These are phyloP conservation scores for Echeneis naucrates DNA, from an alignment of 2,797 vertebrate genomes.

Conservation along the genomic window DNA sequence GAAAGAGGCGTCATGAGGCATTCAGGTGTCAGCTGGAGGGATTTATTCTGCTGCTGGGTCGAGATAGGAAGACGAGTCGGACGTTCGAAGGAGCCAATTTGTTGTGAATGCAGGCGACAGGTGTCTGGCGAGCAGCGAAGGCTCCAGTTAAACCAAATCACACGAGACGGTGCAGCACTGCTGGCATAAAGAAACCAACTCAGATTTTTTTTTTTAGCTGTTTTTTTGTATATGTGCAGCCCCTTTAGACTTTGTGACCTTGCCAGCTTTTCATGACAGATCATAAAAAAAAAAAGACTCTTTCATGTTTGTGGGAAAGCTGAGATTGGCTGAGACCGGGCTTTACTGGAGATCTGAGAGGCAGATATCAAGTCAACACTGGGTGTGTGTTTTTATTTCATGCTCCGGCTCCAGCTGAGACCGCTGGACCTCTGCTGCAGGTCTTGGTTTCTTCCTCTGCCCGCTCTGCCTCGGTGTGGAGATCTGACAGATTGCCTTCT, in stretches of 20 bases:
- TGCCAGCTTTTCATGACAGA: slow-evolving; percentile 66
- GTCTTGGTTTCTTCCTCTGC: slow-evolving; percentile 8
- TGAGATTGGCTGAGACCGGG: slow-evolving; percentile 73
- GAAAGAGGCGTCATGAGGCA: slow-evolving; percentile 36
- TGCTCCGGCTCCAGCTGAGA: slow-evolving; percentile 44
- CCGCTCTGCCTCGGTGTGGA: slow-evolving; percentile 1
- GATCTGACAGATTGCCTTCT: slow-evolving; percentile 3
- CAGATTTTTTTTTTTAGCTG: slow-evolving; percentile 26
- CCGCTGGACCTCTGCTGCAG: slow-evolving; percentile 37
- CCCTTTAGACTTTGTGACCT: slow-evolving; percentile 29
- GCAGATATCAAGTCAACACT: slow-evolving; percentile 74
- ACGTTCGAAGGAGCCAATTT: slow-evolving; percentile 38
- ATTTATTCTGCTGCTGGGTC: slow-evolving; percentile 23
- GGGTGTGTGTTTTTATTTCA: slow-evolving; percentile 28
- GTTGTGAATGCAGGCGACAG: slow-evolving; percentile 72
- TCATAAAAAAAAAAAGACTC: slow-evolving; percentile 53
- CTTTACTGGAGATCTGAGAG: slow-evolving; percentile 78
- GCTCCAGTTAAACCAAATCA: slow-evolving; percentile 27
- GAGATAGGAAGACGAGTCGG: slow-evolving; percentile 57
- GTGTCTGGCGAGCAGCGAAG: slow-evolving; percentile 55
- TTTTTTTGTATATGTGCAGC: slow-evolving; percentile 18
- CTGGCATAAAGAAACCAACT: slow-evolving; percentile 6
- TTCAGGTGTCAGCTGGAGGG: slow-evolving; percentile 68
- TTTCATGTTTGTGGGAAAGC: slow-evolving; percentile 84
- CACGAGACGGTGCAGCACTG: slow-evolving; percentile 10